Evolutionary conservation across 2,113 vertebrate genomes (phyloP), one percentile per base, ranked within the genome.

Genomic region (Phyllostomus hastatus): DNA sequence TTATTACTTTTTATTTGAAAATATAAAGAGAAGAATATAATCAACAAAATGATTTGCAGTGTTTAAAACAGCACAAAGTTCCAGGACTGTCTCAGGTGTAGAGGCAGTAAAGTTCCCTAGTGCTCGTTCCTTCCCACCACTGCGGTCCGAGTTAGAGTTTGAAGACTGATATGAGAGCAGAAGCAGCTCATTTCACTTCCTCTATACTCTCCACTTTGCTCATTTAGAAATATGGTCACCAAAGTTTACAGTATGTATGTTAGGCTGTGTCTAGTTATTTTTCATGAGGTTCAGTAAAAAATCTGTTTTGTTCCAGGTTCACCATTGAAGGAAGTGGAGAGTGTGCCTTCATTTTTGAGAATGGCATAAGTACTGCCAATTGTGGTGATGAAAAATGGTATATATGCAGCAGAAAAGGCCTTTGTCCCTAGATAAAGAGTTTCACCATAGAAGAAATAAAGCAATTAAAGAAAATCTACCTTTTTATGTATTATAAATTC

Each of bases 251-350:
- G 26, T 48, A 33, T 35, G 4, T 38, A 43, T 83, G 11, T 82
- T 41, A 87, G 54, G 12, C 15, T 73, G 17, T 41, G 7, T 24
- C 35, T 72, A 26, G 28, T 78, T 81, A 50, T 57, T 59, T 91
- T 90, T 72, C 78, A 38, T 28, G 76, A 38, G 7, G 2, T 28
- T 90, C 9, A 4, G 10, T 73, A 46, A 94, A 52, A 57, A 70
- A 78, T 86, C 38, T 88, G 59, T 93, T 95, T 96, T 92, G 2
- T 95, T 96, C 19, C 64, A 97, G 95, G 93, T 79, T 69, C 41
- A 31, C 1, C 12, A 59, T 88, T 35, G 48, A 67, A 57, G 83
- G 87, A 38, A 33, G 17, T 14, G 94, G 92, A 10, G 4, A 57
- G 0, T 97, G 94, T 86, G 90, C 87, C 73, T 95, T 88, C 48